Percentiles rank a stretch among this genome's conserved stretches.
Conservation (phyloP, 1,140 invertebrate species). For the Helicorthomorpha holstii region DNA sequence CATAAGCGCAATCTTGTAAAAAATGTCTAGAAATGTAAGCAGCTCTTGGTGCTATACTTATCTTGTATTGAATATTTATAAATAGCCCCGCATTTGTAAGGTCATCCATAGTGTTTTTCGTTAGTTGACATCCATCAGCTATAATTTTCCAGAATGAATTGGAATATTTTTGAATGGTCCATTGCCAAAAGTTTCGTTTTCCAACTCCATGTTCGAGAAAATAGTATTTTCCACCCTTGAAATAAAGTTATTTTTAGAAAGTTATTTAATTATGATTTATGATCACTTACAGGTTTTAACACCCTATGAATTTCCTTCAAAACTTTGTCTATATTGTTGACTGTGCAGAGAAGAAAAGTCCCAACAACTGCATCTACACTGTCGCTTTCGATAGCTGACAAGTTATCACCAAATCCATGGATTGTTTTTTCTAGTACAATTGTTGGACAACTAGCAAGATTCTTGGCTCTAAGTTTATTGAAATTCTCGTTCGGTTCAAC, state of each 20-base stretch:
- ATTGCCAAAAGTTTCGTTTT: too few species aligned
- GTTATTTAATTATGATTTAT: too few species aligned
- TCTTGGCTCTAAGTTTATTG: slow-evolving; percentile 16
- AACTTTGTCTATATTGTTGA: slow-evolving; percentile 14
- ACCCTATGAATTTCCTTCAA: slow-evolving; percentile 20
- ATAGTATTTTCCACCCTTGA: neutral
- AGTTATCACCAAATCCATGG: slow-evolving; percentile 16
- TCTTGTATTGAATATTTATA: too few species aligned
- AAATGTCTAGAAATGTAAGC: too few species aligned
- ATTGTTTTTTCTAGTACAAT: slow-evolving; percentile 16
- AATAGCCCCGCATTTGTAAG: too few species aligned
- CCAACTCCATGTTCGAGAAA: neutral
- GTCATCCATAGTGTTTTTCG: too few species aligned
- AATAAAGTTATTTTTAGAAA: too few species aligned
- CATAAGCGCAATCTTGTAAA: too few species aligned
- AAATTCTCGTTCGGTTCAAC: slow-evolving; percentile 21
- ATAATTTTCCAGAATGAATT: too few species aligned
- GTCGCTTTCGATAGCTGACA: slow-evolving; percentile 13
- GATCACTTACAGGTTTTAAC: slow-evolving; percentile 19
- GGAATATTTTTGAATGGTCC: too few species aligned
- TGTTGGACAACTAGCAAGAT: slow-evolving; percentile 13
- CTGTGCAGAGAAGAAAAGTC: slow-evolving; percentile 20
- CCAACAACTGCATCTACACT: slow-evolving; percentile 21
- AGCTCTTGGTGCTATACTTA: too few species aligned
- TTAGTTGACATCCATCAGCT: too few species aligned